Evolutionary conservation across 2,888 invertebrate species (phyloP), one percentile per base, ranked within the genome.

Genomic region (Phymatocera aterrima): DNA sequence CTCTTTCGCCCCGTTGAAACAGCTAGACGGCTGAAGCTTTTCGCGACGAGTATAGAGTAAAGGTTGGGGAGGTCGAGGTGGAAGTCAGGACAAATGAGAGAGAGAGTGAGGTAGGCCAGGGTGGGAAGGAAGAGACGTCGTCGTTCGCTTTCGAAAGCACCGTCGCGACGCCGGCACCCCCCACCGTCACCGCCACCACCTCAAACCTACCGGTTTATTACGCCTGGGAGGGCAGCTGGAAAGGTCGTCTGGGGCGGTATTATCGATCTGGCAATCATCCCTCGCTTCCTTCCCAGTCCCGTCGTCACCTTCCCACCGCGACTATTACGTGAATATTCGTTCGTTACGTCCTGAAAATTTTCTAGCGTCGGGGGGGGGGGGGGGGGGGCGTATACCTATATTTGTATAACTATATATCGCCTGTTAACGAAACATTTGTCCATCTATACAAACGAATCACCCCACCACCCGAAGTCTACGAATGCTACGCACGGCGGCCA

Each of bases 261-360:
- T 88, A 89, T 89, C 88, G 89, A 89, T 90, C 90, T 95, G 77
- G 92, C 91, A 91, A 91, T 93, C 91, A 92, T 15, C 68, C 68
- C 31, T 37, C 18, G 10, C 61, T 15, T 3, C 61, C 61, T 15
- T n/a, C 37, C 18, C 34, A 18, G 12, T 18, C 64, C n/a, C 15
- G 6, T n/a, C 64, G n/a, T 18, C 21, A 18, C 18, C 5, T 37
- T 64, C 28, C 37, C 64, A 93, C 28, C 57, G 4, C 24, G 10
- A 91, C 92, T n/a, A n/a, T n/a, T n/a, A n/a, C n/a, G n/a, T 89
- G 88, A 77, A 87, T 87, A 83, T 64, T 37, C 37, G 81, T 70
- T 77, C 83, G 80, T 80, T 84, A 83, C 83, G 87, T 86, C 83
- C 83, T 80, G 61, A 34, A 64, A 64, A 57, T 57, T 28, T 28